Conservation (phyloP, 35 echinoderm and acorn worm species). For the Chiridota heheva region DNA sequence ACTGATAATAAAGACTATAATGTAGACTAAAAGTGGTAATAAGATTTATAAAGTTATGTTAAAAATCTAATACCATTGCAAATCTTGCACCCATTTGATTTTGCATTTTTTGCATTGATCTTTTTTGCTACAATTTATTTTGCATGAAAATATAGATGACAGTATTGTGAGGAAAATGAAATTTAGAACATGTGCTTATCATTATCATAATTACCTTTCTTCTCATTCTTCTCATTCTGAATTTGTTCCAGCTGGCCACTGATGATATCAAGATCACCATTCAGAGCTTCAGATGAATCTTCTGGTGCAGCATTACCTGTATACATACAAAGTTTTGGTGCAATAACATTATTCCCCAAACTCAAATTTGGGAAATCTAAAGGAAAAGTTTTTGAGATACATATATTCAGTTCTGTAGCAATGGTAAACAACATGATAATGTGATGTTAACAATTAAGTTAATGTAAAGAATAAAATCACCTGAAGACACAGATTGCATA, state of each 20-base stretch:
- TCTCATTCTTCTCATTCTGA: slow-evolving; percentile 45
- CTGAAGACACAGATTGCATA: neutral
- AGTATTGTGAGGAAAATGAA: too few species aligned
- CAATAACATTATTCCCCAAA: neutral
- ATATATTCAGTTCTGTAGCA: too few species aligned
- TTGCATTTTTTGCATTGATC: too few species aligned
- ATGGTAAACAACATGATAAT: neutral
- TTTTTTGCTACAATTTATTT: too few species aligned
- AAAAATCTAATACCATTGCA: too few species aligned
- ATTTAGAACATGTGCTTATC: too few species aligned
- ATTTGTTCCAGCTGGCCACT: slow-evolving; percentile 70
- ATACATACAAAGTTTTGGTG: neutral
- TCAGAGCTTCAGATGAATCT: slow-evolving; percentile 28
- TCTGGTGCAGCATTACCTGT: slow-evolving; percentile 23
- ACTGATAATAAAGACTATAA: neutral
- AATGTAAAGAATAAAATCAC: neutral
- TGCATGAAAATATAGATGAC: too few species aligned
- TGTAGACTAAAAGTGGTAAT: neutral
- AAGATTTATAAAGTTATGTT: slow-evolving; percentile 1
- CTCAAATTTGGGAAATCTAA: neutral
- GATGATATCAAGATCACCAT: slow-evolving; percentile 71
- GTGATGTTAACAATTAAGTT: neutral
- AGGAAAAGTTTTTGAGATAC: neutral
- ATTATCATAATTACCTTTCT: neutral
- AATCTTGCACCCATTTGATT: too few species aligned